phyloP scores from a whole-genome alignment of 2,113 vertebrate species.

The Chloroceryle aenea region DNA sequence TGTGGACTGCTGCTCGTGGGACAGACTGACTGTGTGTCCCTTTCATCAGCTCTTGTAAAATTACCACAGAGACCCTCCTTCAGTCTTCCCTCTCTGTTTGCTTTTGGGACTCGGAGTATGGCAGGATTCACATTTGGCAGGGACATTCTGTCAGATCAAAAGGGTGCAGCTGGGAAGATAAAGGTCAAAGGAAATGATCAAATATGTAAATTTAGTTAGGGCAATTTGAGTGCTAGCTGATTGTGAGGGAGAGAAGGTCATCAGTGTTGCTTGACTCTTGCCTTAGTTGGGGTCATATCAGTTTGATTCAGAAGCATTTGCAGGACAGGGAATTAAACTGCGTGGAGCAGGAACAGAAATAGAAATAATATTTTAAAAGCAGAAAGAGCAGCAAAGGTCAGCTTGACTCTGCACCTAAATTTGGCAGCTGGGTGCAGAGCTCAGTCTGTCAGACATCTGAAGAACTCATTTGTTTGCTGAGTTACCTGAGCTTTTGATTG shows the following conservation, averaged over 20 bases:
- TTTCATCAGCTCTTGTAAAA: background rate
- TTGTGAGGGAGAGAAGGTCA: background rate
- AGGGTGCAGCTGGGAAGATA: background rate
- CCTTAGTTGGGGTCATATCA: background rate
- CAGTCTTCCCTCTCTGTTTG: background rate
- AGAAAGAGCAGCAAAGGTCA: slow-evolving; percentile 48
- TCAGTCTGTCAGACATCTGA: slow-evolving; percentile 50
- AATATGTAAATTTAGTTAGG: background rate
- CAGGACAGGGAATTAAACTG: slow-evolving; percentile 3
- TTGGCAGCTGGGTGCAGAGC: slow-evolving; percentile 36
- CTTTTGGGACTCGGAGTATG: background rate
- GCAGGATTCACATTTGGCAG: background rate
- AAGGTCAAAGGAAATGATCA: slow-evolving; percentile 42
- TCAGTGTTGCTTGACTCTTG: background rate
- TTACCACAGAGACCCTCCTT: background rate
- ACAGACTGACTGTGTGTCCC: background rate
- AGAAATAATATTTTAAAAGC: slow-evolving; percentile 66
- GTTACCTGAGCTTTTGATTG: slow-evolving; percentile 65
- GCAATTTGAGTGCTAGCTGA: background rate
- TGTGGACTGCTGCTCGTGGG: background rate
- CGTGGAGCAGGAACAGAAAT: slow-evolving; percentile 62
- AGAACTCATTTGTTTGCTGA: slow-evolving; percentile 58
- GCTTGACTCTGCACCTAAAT: slow-evolving; percentile 49
- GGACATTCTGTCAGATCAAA: background rate
- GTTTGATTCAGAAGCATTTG: slow-evolving; percentile 8